These are phyloP conservation scores for Schrankia costaestrigalis DNA, from an alignment of 2,888 invertebrate genomes.

Conservation along the genomic window DNA sequence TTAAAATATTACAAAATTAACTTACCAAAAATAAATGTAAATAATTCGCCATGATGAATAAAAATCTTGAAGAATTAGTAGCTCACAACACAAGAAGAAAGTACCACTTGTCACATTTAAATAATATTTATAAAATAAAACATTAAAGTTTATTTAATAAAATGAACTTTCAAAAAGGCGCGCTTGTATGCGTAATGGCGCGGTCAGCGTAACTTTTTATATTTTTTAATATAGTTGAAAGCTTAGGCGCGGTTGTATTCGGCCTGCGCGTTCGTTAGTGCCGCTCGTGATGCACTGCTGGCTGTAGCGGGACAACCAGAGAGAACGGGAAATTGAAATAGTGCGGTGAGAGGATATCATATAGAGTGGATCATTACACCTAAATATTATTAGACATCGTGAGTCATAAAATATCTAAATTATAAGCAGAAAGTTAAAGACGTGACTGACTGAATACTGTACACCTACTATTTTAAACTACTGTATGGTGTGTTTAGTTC, in stretches of 20 bases:
- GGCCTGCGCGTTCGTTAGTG: conserved; percentile 34
- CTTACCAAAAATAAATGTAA: conserved; percentile 48
- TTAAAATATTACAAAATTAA: conserved; percentile 4
- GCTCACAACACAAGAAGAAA: conserved; percentile 37
- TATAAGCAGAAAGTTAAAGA: not conserved
- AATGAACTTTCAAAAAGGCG: conserved; percentile 23
- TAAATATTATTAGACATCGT: not conserved
- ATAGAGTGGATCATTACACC: conserved; percentile 32
- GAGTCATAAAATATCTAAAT: no score
- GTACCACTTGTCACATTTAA: conserved; percentile 41
- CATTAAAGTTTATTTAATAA: conserved; percentile 4
- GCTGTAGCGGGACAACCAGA: conserved; percentile 41
- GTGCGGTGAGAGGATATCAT: conserved; percentile 48
- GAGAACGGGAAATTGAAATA: conserved; percentile 51
- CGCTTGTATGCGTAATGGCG: conserved; percentile 21
- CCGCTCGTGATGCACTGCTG: conserved; percentile 31
- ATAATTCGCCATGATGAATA: conserved; percentile 38
- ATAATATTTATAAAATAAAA: conserved; percentile 27
- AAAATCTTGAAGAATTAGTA: conserved; percentile 15
- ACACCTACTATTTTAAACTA: not conserved
- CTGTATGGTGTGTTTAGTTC: no score
- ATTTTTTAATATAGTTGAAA: conserved; percentile 17
- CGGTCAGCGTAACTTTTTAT: conserved; percentile 11
- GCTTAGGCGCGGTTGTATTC: conserved; percentile 28
- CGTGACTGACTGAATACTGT: not conserved